These are phyloP conservation scores for Machaerirhynchus nigripectus DNA, from an alignment of 2,113 vertebrate species.

Conservation along the genomic window DNA sequence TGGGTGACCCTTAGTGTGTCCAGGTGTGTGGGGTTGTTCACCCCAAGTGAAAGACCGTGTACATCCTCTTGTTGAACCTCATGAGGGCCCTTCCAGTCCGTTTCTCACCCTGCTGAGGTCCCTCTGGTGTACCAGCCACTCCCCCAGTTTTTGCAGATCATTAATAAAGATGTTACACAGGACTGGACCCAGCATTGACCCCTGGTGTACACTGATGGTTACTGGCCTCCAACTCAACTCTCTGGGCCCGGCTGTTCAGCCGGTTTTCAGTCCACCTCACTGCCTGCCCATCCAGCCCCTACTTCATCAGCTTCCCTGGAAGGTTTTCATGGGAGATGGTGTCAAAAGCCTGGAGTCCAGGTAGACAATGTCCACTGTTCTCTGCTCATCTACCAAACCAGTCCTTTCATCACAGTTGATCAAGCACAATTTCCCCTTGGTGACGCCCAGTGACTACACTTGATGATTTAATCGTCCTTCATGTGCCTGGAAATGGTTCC, in stretches of 20 bases:
- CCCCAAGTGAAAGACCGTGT: background rate
- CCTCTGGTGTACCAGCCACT: background rate
- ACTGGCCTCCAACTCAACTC: background rate
- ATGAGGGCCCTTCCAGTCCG: background rate
- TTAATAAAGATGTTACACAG: slow-evolving; percentile 40
- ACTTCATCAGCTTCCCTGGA: rapidly evolving
- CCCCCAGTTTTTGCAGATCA: background rate
- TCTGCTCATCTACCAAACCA: background rate
- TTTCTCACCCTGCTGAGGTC: background rate
- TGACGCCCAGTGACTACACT: background rate
- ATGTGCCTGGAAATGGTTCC: background rate
- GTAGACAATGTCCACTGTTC: background rate
- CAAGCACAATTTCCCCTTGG: background rate
- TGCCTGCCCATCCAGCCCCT: background rate
- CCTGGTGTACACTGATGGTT: background rate
- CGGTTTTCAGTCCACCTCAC: background rate
- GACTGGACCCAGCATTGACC: background rate
- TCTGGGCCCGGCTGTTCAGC: background rate
- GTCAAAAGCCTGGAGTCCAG: background rate
- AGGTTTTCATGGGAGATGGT: background rate
- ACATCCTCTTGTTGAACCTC: background rate
- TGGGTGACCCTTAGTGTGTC: background rate
- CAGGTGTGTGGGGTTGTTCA: background rate
- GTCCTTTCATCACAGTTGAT: background rate
- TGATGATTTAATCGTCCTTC: background rate